Evolutionary conservation across 2,113 vertebrate genomes (phyloP), one percentile per base, ranked within the genome.

Genomic region (Apus apus): DNA sequence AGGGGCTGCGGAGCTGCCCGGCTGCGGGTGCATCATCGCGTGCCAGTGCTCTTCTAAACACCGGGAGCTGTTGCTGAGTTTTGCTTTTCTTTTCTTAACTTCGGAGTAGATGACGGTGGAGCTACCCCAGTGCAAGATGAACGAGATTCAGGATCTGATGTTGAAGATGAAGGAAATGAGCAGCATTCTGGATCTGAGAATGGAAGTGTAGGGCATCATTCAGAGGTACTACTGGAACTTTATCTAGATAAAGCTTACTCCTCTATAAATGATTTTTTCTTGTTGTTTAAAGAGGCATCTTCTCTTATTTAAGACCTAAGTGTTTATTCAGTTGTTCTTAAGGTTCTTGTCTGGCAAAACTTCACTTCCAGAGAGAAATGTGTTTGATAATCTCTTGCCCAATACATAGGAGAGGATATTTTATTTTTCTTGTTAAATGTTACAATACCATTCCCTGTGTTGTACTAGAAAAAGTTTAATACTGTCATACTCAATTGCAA

Each of bases 71-170:
- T 50, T 26, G 25, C 46, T 76, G 83, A 85, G 36, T 32, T 81
- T 84, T 58, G 19, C 23, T 87, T 57, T 93, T 76, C 13, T 89
- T 95, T 95, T 91, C 87, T 94, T 89, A 61, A 87, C 80, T 80
- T 97, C 36, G 91, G 89, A 94, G 64, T 93, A 99, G 99, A 99
- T 97, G 99, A 99, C 72, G 99, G 99, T 72, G 99, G 99, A 71
- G 99, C 98, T 61, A 99, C 99, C 73, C 99, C 99, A 15, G 99
- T 99, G 40, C 99, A 99, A 96, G 99, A 99, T 21, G 99, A 99
- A 85, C 98, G 99, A 61, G 98, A 98, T 81, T 98, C 98, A 18
- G 98, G 96, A 66, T 99, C 99, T 43, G 99, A 99, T 19, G 98
- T 93, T 46, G 99, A 99, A 93, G 98, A 98, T 66, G 98, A 99